These are phyloP conservation scores for Phrynocephalus forsythii DNA, from an alignment of 2,797 vertebrate genomes.

Conservation along the genomic window DNA sequence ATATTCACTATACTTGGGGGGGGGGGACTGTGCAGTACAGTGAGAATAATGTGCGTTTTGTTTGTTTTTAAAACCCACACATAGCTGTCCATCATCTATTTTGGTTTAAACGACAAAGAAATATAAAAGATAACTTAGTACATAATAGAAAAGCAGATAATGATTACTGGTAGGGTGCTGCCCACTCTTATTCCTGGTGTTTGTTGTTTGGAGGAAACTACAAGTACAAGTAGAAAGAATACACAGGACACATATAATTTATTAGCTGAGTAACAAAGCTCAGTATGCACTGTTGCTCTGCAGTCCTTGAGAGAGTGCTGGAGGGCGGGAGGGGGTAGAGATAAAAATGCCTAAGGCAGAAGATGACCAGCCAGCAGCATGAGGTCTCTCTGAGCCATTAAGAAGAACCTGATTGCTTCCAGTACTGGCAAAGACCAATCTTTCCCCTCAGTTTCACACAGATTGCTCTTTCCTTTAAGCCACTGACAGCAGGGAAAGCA, in stretches of 20 bases:
- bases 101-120: constrained; percentile 43
- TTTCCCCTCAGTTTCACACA: background rate
- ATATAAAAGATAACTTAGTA: constrained; percentile 2
- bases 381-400: no score
- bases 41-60: no score
- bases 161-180: constrained; percentile 10
- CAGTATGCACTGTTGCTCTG: no score
- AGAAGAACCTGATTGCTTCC: no score
- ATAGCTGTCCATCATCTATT: constrained; percentile 27
- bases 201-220: constrained; percentile 25
- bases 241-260: background rate
- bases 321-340: no score
- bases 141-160: constrained; percentile 23
- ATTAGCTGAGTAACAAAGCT: constrained; percentile 29
- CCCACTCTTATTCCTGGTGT: background rate
- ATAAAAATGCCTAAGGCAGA: no score
- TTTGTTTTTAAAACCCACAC: background rate
- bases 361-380: no score
- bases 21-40: no score
- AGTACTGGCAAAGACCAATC: background rate
- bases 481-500: background rate
- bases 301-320: no score
- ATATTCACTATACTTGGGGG: constrained; percentile 19
- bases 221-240: constrained; percentile 46
- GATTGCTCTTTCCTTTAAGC: background rate